phyloP scores from a whole-genome alignment of 30 jellyfish, hydroid and myxozoan species.

The Catostylus mosaicus region DNA sequence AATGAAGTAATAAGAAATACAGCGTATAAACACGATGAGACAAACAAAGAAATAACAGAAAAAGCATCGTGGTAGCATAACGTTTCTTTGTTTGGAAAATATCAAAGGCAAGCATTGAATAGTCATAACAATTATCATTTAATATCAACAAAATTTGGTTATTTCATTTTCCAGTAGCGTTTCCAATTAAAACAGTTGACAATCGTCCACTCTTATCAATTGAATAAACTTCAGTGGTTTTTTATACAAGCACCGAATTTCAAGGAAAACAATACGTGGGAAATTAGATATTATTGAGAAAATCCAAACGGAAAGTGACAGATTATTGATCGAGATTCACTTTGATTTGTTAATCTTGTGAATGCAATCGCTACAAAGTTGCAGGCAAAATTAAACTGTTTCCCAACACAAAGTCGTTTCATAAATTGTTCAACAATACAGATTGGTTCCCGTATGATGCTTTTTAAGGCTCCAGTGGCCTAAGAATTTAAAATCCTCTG shows the following conservation, averaged over 20 bases:
- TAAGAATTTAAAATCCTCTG: too few species aligned
- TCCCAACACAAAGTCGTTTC: too few species aligned
- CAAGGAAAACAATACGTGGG: neutral
- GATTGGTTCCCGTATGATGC: too few species aligned
- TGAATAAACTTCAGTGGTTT: neutral
- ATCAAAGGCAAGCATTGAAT: neutral
- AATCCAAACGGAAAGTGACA: slow-evolving; percentile 8
- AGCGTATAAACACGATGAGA: neutral
- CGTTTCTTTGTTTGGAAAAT: neutral
- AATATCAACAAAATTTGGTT: neutral
- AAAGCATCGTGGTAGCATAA: neutral
- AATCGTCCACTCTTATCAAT: neutral
- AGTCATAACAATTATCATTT: slow-evolving; percentile 2
- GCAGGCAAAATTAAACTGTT: too few species aligned
- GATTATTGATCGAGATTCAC: neutral
- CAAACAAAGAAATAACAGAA: neutral
- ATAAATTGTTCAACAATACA: too few species aligned
- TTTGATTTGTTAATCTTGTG: neutral
- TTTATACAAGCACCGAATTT: slow-evolving; percentile 6
- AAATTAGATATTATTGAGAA: neutral
- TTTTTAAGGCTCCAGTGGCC: too few species aligned
- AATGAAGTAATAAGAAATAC: too few species aligned
- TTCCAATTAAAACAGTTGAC: neutral
- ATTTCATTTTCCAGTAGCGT: neutral
- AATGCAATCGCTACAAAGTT: neutral